These are phyloP conservation scores for Crossocerus cetratus DNA, from an alignment of 2,888 invertebrate genomes.

Conservation along the genomic window DNA sequence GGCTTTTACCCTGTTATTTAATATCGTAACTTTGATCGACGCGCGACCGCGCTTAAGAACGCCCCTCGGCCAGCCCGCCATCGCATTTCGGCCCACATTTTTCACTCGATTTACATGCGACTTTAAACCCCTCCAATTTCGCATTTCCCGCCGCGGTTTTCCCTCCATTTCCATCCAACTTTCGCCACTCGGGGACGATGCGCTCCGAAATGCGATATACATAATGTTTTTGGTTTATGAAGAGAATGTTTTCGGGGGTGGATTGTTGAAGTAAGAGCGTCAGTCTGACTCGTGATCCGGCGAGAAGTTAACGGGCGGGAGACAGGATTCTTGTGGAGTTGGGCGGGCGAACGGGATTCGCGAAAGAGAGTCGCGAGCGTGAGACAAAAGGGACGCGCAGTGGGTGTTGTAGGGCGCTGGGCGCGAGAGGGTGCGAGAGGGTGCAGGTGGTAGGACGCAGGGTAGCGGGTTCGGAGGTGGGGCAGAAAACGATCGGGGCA, in stretches of 20 bases:
- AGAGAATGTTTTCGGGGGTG: no score
- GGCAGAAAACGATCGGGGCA: slow-evolving; percentile 63
- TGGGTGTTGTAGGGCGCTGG: neutral
- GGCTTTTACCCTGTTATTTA: slow-evolving; percentile 55
- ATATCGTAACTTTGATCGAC: slow-evolving; percentile 19
- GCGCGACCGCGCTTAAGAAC: slow-evolving; percentile 1
- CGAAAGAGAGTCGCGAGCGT: slow-evolving; percentile 50
- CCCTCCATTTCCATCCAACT: no score
- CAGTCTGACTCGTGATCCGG: neutral
- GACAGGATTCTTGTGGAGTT: slow-evolving; percentile 2
- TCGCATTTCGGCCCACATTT: neutral
- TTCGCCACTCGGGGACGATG: no score
- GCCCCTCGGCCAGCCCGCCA: neutral
- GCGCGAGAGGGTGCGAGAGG: slow-evolving; percentile 6
- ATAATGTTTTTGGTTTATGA: no score
- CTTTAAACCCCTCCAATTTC: neutral
- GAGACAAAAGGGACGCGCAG: slow-evolving; percentile 56
- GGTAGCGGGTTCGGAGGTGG: slow-evolving; percentile 25
- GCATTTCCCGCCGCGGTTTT: neutral
- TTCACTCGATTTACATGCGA: neutral
- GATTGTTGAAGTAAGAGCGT: no score
- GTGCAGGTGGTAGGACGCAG: slow-evolving; percentile 11
- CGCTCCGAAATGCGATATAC: no score
- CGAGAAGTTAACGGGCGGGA: no score
- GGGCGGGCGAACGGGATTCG: slow-evolving; percentile 28